Base-by-base conservation (phyloP, 2,888 invertebrate genomes). In the Oxyteleia sp. region DNA sequence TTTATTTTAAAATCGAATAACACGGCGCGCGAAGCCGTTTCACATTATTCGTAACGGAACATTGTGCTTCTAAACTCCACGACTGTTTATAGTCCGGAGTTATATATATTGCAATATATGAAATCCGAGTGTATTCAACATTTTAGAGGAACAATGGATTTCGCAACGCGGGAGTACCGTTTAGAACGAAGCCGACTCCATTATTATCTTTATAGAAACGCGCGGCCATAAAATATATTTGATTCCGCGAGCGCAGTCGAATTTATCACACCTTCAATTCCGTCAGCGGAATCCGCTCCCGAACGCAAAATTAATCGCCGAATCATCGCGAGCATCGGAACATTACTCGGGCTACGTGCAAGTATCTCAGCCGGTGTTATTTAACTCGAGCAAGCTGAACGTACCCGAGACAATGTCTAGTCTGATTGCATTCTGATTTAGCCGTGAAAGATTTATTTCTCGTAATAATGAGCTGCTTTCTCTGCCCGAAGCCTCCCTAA, bases 391-490 rank as follows among this genome's bases (percentile, higher is more conserved):
- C 68, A 63, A 74, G 26, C 74, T 68, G 29, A 78, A 61, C 61
- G 61, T 53, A 61, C 45, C 80, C 72, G 82, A 85, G 86, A 84
- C 80, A 86, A 84, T 82, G 84, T 79, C 69, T 72, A 71, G 83
- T 69, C 78, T 75, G 75, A 29, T 64, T 64, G 63, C 66, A 61
- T 74, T 78, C 83, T 84, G 86, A 88, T 88, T 88, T 86, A 74
- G 74, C 82, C 85, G 81, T 87, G 84, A 87, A 87, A 88, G 86
- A 87, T 87, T 86, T 84, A 87, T 78, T 71, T 66, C 72, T 47
- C 59, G 74, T 72, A 84, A 86, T 87, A 87, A 88, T 86, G 84
- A 85, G 85, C 75, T 32, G 55, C 72, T 79, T 55, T 55, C 61
- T 76, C 78, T 61, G 66, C 78, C 82, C 43, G 61, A 64, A 81